Base-by-base conservation (phyloP, 1,140 invertebrate genomes). In the Euborellia annulipes region DNA sequence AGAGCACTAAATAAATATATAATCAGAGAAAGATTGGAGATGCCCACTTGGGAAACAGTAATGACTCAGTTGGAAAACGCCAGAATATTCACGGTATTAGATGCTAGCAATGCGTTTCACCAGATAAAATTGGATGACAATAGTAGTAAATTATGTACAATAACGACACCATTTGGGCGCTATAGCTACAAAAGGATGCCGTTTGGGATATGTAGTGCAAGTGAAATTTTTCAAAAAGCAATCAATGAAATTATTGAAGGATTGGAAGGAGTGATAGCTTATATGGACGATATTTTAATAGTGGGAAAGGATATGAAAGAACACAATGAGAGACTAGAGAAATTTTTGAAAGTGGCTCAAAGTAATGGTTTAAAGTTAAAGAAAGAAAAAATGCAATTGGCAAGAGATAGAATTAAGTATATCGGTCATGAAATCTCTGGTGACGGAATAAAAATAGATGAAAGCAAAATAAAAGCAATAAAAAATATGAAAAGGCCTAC, bases 141-240 rank as follows among this genome's bases (percentile, higher is more conserved):
- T n/a, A n/a, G n/a, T n/a, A n/a, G n/a, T n/a, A n/a, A n/a, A n/a
- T n/a, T n/a, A n/a, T n/a, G n/a, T n/a, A n/a, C n/a, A n/a, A n/a
- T n/a, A n/a, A n/a, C n/a, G n/a, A n/a, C n/a, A n/a, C n/a, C n/a
- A n/a, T n/a, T n/a, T n/a, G n/a, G n/a, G n/a, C n/a, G n/a, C n/a
- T n/a, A n/a, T n/a, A n/a, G 36, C 9, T n/a, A n/a, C n/a, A n/a
- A n/a, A n/a, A n/a, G n/a, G n/a, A n/a, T 42, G 41, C 41, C 41
- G 14, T 42, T 19, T 42, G 41, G 41, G 14, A 42, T 42, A 20
- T 42, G 41, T n/a, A 19, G 16, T 4, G 41, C 41, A 14, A 16
- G 16, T 19, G 41, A 42, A 21, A 21, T 42, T 21, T 42, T 42
- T 42, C 41, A 42, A 14, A 8, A 36, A 6, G 22, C 16, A 9